These are phyloP conservation scores for Thamnophis elegans DNA, from an alignment of 2,797 vertebrate species.

Conservation along the genomic window DNA sequence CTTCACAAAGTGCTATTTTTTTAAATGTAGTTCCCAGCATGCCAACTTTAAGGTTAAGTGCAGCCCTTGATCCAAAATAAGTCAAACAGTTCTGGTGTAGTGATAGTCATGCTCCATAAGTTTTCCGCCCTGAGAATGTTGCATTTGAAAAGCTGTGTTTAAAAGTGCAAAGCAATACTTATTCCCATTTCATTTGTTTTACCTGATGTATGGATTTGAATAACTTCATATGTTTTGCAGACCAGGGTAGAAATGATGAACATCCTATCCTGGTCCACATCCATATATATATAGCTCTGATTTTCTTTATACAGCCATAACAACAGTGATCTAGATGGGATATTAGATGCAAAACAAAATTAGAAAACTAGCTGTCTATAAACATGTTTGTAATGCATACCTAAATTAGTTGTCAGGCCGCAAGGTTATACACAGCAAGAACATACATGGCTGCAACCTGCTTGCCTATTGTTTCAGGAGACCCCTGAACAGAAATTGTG, in stretches of 20 bases:
- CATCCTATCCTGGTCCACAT: neutral
- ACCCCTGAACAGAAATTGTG: neutral
- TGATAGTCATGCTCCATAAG: neutral
- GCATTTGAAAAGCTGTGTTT: neutral
- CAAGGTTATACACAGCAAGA: neutral
- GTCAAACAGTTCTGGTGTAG: neutral
- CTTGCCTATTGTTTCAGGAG: neutral
- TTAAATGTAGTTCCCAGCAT: neutral
- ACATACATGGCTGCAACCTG: neutral
- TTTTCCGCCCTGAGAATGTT: neutral
- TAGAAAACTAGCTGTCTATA: neutral
- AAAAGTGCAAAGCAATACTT: neutral
- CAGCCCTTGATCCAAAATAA: neutral
- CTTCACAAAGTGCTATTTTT: neutral
- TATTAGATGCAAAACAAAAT: neutral
- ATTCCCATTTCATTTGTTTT: neutral
- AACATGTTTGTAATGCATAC: neutral
- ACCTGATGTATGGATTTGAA: neutral
- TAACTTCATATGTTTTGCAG: slow-evolving; percentile 6
- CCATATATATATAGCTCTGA: neutral
- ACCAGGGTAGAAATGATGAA: neutral
- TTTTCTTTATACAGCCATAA: neutral
- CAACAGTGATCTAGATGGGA: neutral
- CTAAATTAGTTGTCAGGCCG: neutral
- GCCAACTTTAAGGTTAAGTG: neutral